Evolutionary conservation across 2,888 invertebrate genomes (phyloP).

Genomic region (Ischnus inquisitorius): DNA sequence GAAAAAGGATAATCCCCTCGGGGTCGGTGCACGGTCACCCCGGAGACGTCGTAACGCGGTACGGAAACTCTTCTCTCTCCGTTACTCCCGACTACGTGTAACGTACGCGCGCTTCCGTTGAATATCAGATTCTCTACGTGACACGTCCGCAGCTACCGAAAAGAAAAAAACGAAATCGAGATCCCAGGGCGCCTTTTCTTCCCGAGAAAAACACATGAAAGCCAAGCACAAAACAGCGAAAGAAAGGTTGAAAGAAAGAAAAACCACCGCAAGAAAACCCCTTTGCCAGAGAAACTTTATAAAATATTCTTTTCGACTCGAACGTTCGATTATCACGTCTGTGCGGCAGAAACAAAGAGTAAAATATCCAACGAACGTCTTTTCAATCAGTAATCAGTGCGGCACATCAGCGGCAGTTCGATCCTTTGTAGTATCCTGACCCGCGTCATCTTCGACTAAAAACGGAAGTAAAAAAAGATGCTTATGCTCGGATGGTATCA

Average conservation of each 20-base stretch:
- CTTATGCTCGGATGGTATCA: conserved; percentile 25
- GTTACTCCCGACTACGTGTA: conserved; percentile 31
- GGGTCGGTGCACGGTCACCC: conserved; percentile 52
- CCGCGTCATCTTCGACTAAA: not conserved
- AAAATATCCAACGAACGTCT: not conserved
- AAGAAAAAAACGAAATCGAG: not conserved
- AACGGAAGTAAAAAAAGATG: not conserved
- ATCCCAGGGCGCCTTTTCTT: conserved; percentile 40
- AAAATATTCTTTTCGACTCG: conserved; percentile 6
- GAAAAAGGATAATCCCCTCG: conserved; percentile 30
- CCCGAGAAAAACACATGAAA: conserved; percentile 17
- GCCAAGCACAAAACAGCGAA: conserved; percentile 6
- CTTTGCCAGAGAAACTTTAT: not conserved
- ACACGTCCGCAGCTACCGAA: conserved; percentile 44
- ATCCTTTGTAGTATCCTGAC: not conserved
- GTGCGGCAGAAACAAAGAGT: not conserved
- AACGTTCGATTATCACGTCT: conserved; percentile 29
- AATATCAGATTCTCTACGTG: conserved; percentile 64
- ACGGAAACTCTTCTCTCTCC: conserved; percentile 41
- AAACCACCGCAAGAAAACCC: not conserved
- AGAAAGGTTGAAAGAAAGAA: conserved; percentile 9
- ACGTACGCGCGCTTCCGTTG: conserved; percentile 43
- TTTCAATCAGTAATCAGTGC: conserved; percentile 30
- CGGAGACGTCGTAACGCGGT: conserved; percentile 35
- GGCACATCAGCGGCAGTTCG: not conserved